phyloP scores from a whole-genome alignment of 2,797 vertebrate species.

The Artibeus lituratus region DNA sequence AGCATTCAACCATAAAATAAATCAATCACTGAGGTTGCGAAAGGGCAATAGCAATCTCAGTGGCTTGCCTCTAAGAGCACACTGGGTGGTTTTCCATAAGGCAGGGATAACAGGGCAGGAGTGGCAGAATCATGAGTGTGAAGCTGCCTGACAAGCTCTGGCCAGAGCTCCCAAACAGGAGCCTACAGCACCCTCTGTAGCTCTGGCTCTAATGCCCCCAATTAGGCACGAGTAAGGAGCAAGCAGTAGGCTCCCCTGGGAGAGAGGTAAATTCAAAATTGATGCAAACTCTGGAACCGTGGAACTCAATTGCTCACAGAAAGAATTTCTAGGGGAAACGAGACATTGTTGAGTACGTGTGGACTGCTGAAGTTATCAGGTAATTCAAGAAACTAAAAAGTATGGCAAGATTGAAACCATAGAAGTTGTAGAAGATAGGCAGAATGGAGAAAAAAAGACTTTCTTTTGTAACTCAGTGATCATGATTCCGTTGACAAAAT shows the following conservation, averaged over 20 bases:
- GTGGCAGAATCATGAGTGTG: background rate
- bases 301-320: background rate
- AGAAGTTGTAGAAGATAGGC: background rate
- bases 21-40: background rate
- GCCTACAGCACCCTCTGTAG: background rate
- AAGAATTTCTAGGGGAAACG: background rate
- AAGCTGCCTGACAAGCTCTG: background rate
- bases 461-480: background rate
- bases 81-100: background rate
- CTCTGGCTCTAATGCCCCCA: background rate
- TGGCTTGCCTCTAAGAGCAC: background rate
- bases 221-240: background rate
- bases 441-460: background rate
- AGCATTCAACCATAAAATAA: slow-evolving; percentile 26
- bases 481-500: background rate
- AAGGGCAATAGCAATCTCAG: slow-evolving; percentile 11
- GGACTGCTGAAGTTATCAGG: background rate
- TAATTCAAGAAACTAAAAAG: background rate
- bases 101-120: background rate
- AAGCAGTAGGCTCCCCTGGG: background rate
- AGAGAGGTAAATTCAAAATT: background rate
- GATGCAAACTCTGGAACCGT: background rate
- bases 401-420: background rate
- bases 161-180: background rate
- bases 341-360: background rate